phyloP scores from a whole-genome alignment of 2,797 vertebrate genomes.

The Sebastes baramenuke region DNA sequence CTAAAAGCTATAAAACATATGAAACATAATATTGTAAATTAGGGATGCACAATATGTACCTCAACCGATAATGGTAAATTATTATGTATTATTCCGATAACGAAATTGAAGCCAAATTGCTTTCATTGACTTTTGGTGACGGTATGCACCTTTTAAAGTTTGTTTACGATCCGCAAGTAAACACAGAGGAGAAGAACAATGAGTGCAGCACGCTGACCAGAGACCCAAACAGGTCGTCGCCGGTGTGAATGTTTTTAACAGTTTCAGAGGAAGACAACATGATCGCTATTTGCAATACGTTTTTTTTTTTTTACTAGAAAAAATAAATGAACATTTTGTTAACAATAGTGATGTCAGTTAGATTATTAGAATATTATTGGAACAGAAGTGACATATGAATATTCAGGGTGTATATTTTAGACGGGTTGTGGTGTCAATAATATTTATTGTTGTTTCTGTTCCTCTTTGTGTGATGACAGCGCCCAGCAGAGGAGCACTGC shows the following conservation, averaged over 20 bases:
- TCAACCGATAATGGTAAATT: too few species aligned
- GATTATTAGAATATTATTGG: background rate
- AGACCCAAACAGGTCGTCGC: too few species aligned
- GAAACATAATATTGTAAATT: background rate
- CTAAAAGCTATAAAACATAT: background rate
- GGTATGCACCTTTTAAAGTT: too few species aligned
- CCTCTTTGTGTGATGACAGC: conserved; percentile 73
- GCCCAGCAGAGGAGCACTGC: conserved; percentile 94
- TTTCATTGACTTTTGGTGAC: too few species aligned
- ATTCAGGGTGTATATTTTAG: background rate
- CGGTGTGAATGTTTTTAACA: background rate
- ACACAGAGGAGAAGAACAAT: too few species aligned
- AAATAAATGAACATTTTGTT: background rate
- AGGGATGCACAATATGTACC: too few species aligned
- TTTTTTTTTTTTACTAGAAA: background rate
- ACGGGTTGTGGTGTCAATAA: background rate
- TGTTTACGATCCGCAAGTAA: too few species aligned
- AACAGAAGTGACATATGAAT: background rate
- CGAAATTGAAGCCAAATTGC: too few species aligned
- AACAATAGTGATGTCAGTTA: background rate
- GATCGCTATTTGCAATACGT: background rate
- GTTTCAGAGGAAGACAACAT: background rate
- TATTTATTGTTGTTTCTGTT: conserved; percentile 15
- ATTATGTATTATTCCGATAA: too few species aligned
- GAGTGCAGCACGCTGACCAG: too few species aligned